Evolutionary conservation across 2,113 vertebrate genomes (phyloP).

Genomic region (Caranx ignobilis): DNA sequence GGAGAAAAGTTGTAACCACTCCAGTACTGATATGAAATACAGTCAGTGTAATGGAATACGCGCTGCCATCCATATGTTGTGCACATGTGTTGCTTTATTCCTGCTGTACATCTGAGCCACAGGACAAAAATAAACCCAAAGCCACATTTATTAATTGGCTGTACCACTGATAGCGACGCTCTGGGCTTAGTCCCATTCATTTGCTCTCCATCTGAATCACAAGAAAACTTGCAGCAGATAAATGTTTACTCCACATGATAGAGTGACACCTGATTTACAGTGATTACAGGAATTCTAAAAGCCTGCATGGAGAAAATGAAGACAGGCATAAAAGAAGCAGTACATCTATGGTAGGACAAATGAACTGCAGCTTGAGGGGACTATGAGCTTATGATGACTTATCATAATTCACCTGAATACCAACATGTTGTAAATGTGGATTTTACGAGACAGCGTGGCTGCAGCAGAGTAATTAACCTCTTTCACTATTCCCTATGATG

Average conservation of each 20-base stretch:
- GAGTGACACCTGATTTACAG: constrained; percentile 15
- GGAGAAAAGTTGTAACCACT: neutral
- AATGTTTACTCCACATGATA: constrained; percentile 18
- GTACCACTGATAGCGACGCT: neutral
- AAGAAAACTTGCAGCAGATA: neutral
- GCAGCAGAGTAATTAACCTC: neutral
- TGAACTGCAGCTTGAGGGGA: neutral
- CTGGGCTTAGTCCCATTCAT: constrained; percentile 22
- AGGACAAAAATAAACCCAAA: constrained; percentile 3
- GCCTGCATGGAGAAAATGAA: neutral
- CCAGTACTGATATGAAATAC: neutral
- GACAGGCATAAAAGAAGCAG: constrained; percentile 2
- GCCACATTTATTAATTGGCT: constrained; percentile 18
- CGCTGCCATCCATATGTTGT: neutral
- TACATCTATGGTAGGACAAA: neutral
- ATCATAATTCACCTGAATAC: constrained; percentile 12
- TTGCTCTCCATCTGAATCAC: constrained; percentile 5
- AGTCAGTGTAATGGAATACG: neutral
- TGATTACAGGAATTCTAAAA: constrained; percentile 8
- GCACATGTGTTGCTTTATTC: neutral
- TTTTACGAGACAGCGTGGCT: constrained; percentile 2
- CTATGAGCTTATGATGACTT: neutral
- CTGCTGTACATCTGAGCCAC: neutral
- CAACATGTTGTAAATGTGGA: neutral
- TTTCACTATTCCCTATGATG: neutral